Base-by-base conservation (phyloP, 2,113 vertebrate species). In the Ceyx cyanopectus region DNA sequence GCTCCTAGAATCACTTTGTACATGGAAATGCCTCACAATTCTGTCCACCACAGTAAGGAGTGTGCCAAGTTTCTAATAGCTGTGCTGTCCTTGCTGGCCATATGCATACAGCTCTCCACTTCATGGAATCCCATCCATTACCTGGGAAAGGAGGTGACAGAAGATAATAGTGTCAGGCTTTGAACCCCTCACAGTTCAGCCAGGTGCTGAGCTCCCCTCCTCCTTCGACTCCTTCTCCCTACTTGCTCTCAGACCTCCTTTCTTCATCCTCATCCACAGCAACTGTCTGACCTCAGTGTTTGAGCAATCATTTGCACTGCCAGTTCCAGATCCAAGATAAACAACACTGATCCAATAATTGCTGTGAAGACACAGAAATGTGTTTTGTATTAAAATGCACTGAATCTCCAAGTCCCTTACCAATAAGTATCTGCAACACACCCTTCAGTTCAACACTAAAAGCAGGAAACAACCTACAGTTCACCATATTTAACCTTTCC, bases 281-380 rank as follows among this genome's bases (percentile, higher is more conserved):
- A 85, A 75, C 92, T 78, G 53, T 43, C 43, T 79, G 19, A 82
- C 68, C 67, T 67, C 48, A 2, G 9, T 10, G 32, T 57, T 48
- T 62, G 51, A 80, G 15, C 5, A 37, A 75, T 58, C 69, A 43
- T 93, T 92, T 91, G 66, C 90, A 78, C 85, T 70, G 70, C 87
- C 93, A 66, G 30, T 93, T 91, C 46, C 81, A 46, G 56, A 79
- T 78, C 76, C 63, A 61, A 83, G 76, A 85, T 41, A 95, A 97
- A 65, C 77, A 70, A 26, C 43, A 20, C 83, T 95, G 70, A 94
- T 91, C 94, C 97, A 93, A 89, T 40, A 87, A 77, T 72, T 91
- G 90, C 77, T 58, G 69, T 26, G 62, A 95, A 86, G 94, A 96
- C 68, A 56, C 20, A 93, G 87, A 92, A 95, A 90, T 16, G n/a